Evolutionary conservation across 2,113 vertebrate genomes (phyloP).

Genomic region (Centrocercus urophasianus): DNA sequence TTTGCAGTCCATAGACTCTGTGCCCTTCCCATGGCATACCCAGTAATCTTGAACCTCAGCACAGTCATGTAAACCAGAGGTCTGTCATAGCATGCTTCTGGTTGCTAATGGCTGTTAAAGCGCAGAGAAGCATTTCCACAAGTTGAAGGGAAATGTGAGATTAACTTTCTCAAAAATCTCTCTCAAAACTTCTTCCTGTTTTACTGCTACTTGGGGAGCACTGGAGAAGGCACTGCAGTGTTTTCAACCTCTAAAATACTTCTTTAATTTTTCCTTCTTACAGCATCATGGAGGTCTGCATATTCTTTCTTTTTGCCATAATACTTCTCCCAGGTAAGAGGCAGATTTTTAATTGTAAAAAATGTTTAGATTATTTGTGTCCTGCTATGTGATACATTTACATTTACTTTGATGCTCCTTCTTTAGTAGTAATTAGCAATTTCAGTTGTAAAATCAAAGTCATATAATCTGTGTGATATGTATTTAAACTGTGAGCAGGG

Average conservation of each 20-base stretch:
- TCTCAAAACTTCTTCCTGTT: not conserved
- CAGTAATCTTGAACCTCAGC: not conserved
- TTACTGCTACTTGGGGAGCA: not conserved
- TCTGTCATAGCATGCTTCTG: not conserved
- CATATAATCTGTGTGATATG: not conserved
- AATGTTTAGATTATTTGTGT: not conserved
- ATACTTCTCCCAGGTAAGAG: constrained; percentile 59
- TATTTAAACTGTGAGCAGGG: not conserved
- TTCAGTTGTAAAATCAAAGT: not conserved
- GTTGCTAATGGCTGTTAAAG: not conserved
- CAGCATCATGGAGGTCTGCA: constrained; percentile 42
- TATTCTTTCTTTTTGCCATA: constrained; percentile 24
- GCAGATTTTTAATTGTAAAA: not conserved
- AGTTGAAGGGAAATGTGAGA: constrained; percentile 6
- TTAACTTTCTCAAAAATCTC: not conserved
- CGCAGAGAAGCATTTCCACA: not conserved
- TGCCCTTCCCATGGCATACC: not conserved
- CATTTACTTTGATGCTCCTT: not conserved
- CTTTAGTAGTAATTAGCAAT: not conserved
- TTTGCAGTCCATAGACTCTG: not conserved
- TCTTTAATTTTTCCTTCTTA: not conserved
- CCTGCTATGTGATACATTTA: not conserved
- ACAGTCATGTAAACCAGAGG: not conserved
- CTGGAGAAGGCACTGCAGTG: not conserved
- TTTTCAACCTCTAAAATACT: not conserved